Evolutionary conservation across 2,888 invertebrate genomes (phyloP).

Genomic region (Himalopsyche japonica): DNA sequence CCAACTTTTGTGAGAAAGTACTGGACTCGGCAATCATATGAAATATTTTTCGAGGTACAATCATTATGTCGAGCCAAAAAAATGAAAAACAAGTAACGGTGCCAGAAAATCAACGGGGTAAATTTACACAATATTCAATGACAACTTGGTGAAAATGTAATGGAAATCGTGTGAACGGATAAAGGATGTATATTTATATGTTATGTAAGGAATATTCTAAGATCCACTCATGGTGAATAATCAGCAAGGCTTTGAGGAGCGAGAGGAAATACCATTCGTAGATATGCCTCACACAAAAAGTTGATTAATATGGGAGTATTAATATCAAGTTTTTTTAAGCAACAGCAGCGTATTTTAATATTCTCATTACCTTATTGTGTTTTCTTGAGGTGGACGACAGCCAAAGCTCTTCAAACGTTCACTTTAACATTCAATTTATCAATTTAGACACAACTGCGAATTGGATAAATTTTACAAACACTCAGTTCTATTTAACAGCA

Average conservation of each 20-base stretch:
- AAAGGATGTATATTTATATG: conserved; percentile 4
- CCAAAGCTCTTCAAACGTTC: conserved; percentile 16
- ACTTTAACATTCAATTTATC: conserved; percentile 29
- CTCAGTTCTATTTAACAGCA: conserved; percentile 13
- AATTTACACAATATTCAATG: neutral
- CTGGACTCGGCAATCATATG: neutral
- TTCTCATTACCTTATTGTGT: neutral
- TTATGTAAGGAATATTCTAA: conserved; percentile 26
- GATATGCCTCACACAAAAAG: neutral
- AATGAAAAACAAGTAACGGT: neutral
- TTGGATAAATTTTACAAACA: conserved; percentile 17
- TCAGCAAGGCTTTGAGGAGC: no score
- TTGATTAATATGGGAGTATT: neutral
- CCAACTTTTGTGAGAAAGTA: neutral
- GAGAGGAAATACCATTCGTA: no score
- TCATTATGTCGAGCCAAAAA: conserved; percentile 8
- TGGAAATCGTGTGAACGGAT: neutral
- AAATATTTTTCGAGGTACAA: neutral
- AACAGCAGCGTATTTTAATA: neutral
- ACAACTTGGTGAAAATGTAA: neutral
- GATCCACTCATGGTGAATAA: neutral
- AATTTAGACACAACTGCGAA: neutral
- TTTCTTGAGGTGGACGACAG: conserved; percentile 23
- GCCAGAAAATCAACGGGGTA: conserved; percentile 8
- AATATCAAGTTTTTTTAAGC: neutral